Conservation (phyloP, 2,797 vertebrate species). For the Antrozous pallidus region DNA sequence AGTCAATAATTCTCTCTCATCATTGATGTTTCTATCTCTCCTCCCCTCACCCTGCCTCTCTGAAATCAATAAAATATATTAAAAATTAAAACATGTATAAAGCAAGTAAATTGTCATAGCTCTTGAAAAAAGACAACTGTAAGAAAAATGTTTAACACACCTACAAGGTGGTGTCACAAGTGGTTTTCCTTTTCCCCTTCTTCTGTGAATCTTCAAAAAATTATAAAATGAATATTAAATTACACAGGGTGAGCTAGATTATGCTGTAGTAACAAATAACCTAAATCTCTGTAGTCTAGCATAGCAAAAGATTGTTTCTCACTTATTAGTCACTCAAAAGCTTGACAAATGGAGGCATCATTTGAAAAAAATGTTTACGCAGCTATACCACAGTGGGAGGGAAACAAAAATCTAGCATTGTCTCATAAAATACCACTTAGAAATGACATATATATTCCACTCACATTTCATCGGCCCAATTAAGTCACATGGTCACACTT, state of each 20-base stretch:
- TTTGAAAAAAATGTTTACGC: neutral
- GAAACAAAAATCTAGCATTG: neutral
- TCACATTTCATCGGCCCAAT: neutral
- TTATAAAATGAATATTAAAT: neutral
- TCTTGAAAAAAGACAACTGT: neutral
- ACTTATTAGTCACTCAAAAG: neutral
- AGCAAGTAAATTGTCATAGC: neutral
- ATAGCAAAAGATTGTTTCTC: neutral
- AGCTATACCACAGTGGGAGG: neutral
- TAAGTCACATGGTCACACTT: neutral
- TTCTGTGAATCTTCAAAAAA: neutral
- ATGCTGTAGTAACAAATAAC: neutral
- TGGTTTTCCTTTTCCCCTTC: neutral
- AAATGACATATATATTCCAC: neutral
- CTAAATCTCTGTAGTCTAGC: neutral
- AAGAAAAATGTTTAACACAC: neutral
- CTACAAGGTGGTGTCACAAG: neutral
- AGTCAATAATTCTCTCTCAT: no score
- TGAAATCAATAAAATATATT: no score
- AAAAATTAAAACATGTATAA: no score
- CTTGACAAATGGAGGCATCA: neutral
- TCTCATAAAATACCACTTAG: neutral
- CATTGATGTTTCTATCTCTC: no score
- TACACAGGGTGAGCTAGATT: neutral
- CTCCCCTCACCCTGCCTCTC: no score